A percentile compares a stretch with the other conserved stretches of the same genome.
Evolutionary conservation across 2,113 vertebrate genomes (phyloP).

Genomic region (Psittacara wagleri): DNA sequence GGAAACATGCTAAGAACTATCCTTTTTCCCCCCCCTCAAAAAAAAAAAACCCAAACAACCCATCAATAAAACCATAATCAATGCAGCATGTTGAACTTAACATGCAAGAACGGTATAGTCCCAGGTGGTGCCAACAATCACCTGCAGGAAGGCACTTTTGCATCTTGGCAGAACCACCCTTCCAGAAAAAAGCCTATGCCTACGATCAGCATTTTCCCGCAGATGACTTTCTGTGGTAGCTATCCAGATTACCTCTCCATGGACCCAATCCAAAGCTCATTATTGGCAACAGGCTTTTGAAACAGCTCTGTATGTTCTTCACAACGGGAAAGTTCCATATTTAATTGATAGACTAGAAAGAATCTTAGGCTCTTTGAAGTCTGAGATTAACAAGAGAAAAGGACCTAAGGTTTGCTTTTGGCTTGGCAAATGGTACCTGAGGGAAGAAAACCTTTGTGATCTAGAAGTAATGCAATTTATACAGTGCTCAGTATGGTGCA

Average conservation of each 20-base stretch:
- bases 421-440: not conserved
- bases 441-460: not conserved
- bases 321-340: not conserved
- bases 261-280: not conserved
- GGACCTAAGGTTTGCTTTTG: not conserved
- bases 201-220: not conserved
- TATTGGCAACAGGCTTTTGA: conserved; percentile 5
- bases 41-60: not conserved
- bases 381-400: conserved; percentile 3
- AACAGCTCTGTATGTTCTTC: not conserved
- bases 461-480: not conserved
- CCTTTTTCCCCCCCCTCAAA: not conserved
- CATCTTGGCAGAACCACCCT: not conserved
- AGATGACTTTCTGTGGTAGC: not conserved
- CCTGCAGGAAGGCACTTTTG: not conserved
- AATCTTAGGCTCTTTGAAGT: conserved; percentile 14
- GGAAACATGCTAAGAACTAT: not conserved
- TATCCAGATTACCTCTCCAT: not conserved
- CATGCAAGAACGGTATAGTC: not conserved
- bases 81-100: not conserved
- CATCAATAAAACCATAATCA: not conserved
- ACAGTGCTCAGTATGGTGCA: not conserved
- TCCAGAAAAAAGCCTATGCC: not conserved
- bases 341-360: not conserved
- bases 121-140: not conserved